phyloP scores from a whole-genome alignment of 1,140 invertebrate species.

The Linepithema humile region DNA sequence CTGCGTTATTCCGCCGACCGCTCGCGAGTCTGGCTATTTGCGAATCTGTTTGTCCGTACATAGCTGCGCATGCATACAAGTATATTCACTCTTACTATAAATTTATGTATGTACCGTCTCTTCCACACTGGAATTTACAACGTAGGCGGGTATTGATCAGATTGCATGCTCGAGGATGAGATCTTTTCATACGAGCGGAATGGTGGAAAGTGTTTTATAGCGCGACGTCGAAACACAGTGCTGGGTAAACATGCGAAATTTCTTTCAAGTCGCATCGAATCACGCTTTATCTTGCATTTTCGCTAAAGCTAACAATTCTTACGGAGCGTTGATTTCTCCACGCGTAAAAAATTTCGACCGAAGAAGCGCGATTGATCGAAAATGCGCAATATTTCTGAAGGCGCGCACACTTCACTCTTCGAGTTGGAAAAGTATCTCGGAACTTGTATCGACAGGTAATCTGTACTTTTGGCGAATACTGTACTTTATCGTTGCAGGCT shows the following conservation, averaged over 20 bases:
- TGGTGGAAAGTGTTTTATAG: conserved; percentile 14
- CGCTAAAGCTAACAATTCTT: not conserved
- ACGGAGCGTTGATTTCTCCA: not conserved
- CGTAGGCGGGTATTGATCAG: conserved; percentile 32
- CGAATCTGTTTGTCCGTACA: conserved; percentile 37
- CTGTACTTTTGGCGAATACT: conserved; percentile 8
- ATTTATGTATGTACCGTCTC: conserved; percentile 43
- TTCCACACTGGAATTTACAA: conserved; percentile 32
- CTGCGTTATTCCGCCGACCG: not conserved
- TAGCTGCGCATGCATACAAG: not conserved
- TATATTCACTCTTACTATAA: conserved; percentile 8
- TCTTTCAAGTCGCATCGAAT: not conserved
- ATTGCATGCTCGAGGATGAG: conserved; percentile 2
- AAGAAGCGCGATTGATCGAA: not conserved
- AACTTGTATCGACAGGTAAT: not conserved
- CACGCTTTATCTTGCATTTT: not conserved
- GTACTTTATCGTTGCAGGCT: conserved; percentile 34
- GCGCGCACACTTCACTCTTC: not conserved
- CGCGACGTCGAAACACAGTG: not conserved
- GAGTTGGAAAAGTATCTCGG: not conserved
- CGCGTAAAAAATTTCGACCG: not conserved
- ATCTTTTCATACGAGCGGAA: not conserved
- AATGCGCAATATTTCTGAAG: not conserved
- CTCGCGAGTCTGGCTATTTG: conserved; percentile 29
- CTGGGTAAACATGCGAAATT: conserved; percentile 15